Percentiles rank a stretch among this genome's conserved stretches.
These are phyloP conservation scores for Geococcyx californianus DNA, from an alignment of 2,113 vertebrate genomes.

Conservation along the genomic window DNA sequence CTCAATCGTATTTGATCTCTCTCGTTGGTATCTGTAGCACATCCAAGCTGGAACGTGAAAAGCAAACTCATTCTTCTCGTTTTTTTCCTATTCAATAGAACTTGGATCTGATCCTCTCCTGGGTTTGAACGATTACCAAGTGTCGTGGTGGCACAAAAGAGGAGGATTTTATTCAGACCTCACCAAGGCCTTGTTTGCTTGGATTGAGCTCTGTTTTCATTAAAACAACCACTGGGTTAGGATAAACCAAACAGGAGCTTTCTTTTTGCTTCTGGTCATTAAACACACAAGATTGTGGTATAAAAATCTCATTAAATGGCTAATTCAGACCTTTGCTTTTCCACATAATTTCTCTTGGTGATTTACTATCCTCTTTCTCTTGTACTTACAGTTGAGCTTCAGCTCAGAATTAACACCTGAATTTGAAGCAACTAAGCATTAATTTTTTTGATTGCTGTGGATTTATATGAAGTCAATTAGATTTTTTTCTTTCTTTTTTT, in stretches of 20 bases:
- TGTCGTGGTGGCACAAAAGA: not conserved
- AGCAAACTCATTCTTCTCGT: not conserved
- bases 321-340: not conserved
- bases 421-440: not conserved
- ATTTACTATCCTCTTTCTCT: not conserved
- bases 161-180: not conserved
- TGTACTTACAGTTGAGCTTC: not conserved
- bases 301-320: not conserved
- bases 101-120: not conserved
- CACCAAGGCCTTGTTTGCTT: conserved; percentile 12
- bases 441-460: not conserved
- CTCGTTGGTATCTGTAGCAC: not conserved
- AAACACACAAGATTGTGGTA: not conserved
- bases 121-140: not conserved
- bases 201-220: not conserved
- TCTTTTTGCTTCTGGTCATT: conserved; percentile 9
- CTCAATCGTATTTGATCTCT: not conserved
- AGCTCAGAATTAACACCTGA: not conserved
- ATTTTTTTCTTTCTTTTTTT: not conserved
- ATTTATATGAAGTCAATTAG: not conserved
- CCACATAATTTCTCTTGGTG: not conserved
- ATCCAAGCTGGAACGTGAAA: not conserved
- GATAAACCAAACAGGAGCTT: not conserved
- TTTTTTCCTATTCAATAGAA: not conserved
- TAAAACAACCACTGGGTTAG: not conserved